These are phyloP conservation scores for Apamea anceps DNA, from an alignment of 2,888 invertebrate genomes.

Conservation along the genomic window DNA sequence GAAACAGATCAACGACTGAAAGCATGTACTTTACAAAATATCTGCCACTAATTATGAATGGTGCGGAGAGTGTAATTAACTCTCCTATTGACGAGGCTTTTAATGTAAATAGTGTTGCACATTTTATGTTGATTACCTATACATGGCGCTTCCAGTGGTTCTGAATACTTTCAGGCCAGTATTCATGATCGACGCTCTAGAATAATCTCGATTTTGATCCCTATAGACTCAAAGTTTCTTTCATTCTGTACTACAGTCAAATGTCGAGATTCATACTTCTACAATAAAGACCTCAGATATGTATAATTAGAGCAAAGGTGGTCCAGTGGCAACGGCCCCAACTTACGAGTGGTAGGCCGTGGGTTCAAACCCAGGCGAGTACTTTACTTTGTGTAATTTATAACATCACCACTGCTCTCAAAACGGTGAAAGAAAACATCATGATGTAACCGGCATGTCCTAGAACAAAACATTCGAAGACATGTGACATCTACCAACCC, in stretches of 20 bases:
- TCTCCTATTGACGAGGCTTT: slow-evolving; percentile 6
- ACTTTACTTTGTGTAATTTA: no score
- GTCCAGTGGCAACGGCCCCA: no score
- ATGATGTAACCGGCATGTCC: no score
- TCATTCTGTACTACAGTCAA: not conserved
- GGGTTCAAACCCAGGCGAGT: no score
- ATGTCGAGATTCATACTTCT: not conserved
- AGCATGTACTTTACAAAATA: slow-evolving; percentile 3
- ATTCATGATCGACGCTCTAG: not conserved
- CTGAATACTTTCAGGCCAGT: not conserved
- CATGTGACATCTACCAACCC: no score
- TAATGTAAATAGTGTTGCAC: slow-evolving; percentile 12
- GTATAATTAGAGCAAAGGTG: no score
- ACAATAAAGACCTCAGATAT: not conserved
- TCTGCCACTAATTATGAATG: not conserved
- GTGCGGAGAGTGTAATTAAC: slow-evolving; percentile 19
- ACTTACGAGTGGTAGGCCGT: no score
- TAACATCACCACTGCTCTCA: no score
- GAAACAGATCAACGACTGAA: not conserved
- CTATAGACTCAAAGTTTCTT: not conserved
- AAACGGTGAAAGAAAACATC: no score
- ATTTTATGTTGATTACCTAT: slow-evolving; percentile 5
- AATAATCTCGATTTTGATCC: not conserved
- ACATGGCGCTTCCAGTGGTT: not conserved
- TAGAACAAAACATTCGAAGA: no score